phyloP scores from a whole-genome alignment of 2,888 invertebrate genomes.

The Xylota sylvarum region DNA sequence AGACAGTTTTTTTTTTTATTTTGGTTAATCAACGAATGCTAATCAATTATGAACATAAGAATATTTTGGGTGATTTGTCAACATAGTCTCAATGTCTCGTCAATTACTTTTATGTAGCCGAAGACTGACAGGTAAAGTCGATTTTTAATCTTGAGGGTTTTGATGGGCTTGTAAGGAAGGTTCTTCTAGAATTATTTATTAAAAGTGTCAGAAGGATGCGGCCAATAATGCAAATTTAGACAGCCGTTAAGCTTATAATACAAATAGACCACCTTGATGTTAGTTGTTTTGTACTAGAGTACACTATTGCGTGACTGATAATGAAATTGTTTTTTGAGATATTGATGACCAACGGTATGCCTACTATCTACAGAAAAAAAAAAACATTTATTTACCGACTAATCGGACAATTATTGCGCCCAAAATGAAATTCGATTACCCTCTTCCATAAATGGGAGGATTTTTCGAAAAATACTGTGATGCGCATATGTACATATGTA shows the following conservation, averaged over 20 bases:
- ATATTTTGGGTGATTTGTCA: constrained; percentile 7
- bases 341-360: too few relatives aligned
- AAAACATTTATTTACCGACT: too few relatives aligned
- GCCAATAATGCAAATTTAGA: not conserved
- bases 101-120: constrained; percentile 17
- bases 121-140: not conserved
- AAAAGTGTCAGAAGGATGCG: not conserved
- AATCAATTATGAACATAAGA: not conserved
- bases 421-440: too few relatives aligned
- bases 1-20: not conserved
- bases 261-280: not conserved
- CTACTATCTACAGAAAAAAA: too few relatives aligned
- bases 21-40: not conserved
- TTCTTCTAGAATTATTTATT: not conserved
- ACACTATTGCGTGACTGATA: too few relatives aligned
- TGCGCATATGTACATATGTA: too few relatives aligned
- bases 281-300: not conserved
- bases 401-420: too few relatives aligned
- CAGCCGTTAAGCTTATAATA: not conserved
- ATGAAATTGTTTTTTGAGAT: too few relatives aligned
- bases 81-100: constrained; percentile 14
- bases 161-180: not conserved
- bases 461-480: too few relatives aligned
- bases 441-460: too few relatives aligned
- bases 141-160: not conserved